Evolutionary conservation across 1,140 invertebrate species (phyloP).

Genomic region (Mactra quadrangularis): DNA sequence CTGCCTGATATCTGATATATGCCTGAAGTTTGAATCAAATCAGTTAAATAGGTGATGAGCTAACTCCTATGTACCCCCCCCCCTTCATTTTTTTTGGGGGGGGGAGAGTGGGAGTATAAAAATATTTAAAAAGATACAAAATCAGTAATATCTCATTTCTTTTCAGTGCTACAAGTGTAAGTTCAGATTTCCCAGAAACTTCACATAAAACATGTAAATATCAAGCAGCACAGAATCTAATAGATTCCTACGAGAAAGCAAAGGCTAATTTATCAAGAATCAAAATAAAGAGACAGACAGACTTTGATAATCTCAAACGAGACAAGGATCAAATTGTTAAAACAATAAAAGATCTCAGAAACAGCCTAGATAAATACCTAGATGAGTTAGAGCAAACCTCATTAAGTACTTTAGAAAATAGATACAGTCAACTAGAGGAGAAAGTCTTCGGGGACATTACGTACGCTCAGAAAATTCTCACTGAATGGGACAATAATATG

Average conservation of each 20-base stretch:
- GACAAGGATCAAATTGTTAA: constrained; percentile 13
- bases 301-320: constrained; percentile 5
- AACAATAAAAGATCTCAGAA: constrained; percentile 30
- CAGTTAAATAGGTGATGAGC: too few relatives aligned
- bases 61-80: too few relatives aligned
- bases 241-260: constrained; percentile 33
- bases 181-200: too few relatives aligned
- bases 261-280: constrained; percentile 20
- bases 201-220: neutral
- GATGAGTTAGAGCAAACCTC: constrained; percentile 20
- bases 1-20: too few relatives aligned
- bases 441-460: constrained; percentile 1
- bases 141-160: too few relatives aligned
- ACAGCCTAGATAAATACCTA: neutral
- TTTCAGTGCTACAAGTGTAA: too few relatives aligned
- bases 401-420: constrained; percentile 14
- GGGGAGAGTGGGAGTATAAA: too few relatives aligned
- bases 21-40: too few relatives aligned
- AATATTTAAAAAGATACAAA: too few relatives aligned
- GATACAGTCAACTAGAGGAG: constrained; percentile 6
- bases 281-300: neutral
- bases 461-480: neutral
- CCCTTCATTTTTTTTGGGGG: too few relatives aligned
- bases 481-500: constrained; percentile 20
- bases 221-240: constrained; percentile 17